Evolutionary conservation across 1,140 invertebrate genomes (phyloP), one percentile per base, ranked within the genome.

Genomic region (Heliconius nattereri): DNA sequence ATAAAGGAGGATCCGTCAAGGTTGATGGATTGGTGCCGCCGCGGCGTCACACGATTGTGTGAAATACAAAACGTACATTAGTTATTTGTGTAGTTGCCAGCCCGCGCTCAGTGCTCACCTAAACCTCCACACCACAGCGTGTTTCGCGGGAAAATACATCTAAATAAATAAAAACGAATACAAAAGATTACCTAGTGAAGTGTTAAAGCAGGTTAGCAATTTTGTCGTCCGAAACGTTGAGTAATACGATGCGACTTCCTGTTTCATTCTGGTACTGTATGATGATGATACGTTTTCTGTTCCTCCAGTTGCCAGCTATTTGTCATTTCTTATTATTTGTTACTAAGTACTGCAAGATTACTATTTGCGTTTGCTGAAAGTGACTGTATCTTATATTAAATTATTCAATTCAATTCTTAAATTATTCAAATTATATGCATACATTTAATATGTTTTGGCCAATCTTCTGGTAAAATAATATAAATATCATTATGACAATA

Each of bases 111-210:
- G 89, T 91, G 84, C 70, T 76, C 83, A 49, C 75, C 84, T 79
- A 87, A 89, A 87, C 90, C 86, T 84, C 85, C 83, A 52, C 77
- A 85, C 81, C 88, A 90, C 84, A 89, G 86, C 87, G 86, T 73
- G 66, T 54, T 57, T 54, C 73, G 40, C 52, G 54, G 23, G 40
- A 80, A 29, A 76, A 13, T 66, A n/a, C 6, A 26, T 66, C 23
- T 16, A 66, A 66, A 66, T 66, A 75, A 66, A 66, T 45, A 40
- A 66, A 66, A 26, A 13, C 9, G 13, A 7, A 66, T n/a, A 57
- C 49, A 29, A 23, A 54, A 57, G 54, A 60, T n/a, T 32, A 66
- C 60, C 3, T 26, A 16, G 60, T 66, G 60, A 3, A 57, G 52
- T 54, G 49, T 73, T 71, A 49, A 49, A 26, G 26, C 49, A 40